Evolutionary conservation across 2,113 vertebrate genomes (phyloP).

Genomic region (Ammodytes marinus): DNA sequence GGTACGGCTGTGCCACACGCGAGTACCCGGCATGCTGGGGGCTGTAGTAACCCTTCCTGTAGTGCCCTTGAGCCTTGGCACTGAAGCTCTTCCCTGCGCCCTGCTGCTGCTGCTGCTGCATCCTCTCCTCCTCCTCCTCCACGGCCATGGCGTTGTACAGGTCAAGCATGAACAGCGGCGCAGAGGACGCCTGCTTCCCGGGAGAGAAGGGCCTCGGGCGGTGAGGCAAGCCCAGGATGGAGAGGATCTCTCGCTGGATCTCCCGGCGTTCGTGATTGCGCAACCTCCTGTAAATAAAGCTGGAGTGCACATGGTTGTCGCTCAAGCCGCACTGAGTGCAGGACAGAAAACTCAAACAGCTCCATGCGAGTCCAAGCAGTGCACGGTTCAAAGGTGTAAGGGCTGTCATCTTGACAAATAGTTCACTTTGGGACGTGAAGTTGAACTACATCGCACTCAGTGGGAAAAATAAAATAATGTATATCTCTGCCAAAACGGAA

Average conservation of each 20-base stretch:
- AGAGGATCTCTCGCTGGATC: constrained; percentile 99
- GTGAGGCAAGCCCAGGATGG: constrained; percentile 97
- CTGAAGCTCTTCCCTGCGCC: constrained; percentile 86
- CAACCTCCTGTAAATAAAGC: constrained; percentile 98
- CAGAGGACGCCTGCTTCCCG: constrained; percentile 96
- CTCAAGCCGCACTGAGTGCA: constrained; percentile 90
- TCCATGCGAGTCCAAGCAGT: constrained; percentile 91
- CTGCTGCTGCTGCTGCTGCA: constrained; percentile 79
- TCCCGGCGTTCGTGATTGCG: constrained; percentile 97
- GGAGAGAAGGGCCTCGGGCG: constrained; percentile 97
- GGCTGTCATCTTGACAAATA: constrained; percentile 86
- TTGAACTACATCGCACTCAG: constrained; percentile 75
- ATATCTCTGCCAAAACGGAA: constrained; percentile 30
- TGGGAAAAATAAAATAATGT: constrained; percentile 18
- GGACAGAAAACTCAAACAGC: constrained; percentile 90
- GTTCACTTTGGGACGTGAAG: constrained; percentile 54
- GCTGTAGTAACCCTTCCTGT: constrained; percentile 87
- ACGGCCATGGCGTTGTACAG: constrained; percentile 98
- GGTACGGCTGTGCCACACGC: constrained; percentile 87
- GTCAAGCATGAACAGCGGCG: constrained; percentile 99
- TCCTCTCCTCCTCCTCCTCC: constrained; percentile 89
- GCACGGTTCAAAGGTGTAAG: constrained; percentile 84
- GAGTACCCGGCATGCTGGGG: constrained; percentile 90
- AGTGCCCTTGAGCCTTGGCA: constrained; percentile 86
- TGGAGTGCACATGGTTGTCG: constrained; percentile 98